Conservation (phyloP, 2,888 invertebrate species). For the Lymantria dispar region DNA sequence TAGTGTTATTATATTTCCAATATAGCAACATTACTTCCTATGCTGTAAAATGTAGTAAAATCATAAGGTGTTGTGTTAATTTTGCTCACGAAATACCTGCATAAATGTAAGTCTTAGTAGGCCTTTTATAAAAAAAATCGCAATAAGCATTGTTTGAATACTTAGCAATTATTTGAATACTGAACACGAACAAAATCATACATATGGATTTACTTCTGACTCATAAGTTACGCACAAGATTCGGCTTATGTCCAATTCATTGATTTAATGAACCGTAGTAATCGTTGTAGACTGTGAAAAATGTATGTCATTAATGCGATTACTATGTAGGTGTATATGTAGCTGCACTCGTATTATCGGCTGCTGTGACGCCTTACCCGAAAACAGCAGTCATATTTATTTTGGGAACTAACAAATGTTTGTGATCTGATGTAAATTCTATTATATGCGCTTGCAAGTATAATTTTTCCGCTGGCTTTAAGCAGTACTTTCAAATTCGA, state of each 20-base stretch:
- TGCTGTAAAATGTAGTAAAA: not conserved
- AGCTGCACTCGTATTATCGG: constrained; percentile 50
- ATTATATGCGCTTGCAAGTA: no score
- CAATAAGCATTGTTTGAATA: constrained; percentile 14
- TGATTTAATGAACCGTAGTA: constrained; percentile 47
- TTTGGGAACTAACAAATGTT: constrained; percentile 44
- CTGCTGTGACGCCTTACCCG: constrained; percentile 61
- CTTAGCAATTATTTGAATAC: constrained; percentile 15
- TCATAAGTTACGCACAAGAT: constrained; percentile 22
- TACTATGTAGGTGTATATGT: constrained; percentile 45
- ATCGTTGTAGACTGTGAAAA: constrained; percentile 49
- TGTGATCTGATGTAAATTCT: no score
- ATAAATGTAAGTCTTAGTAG: constrained; percentile 7
- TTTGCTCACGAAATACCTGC: constrained; percentile 9
- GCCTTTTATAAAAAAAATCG: constrained; percentile 10
- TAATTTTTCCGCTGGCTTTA: no score
- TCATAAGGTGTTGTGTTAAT: constrained; percentile 8
- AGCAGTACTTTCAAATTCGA: no score
- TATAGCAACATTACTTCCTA: not conserved
- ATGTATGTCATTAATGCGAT: constrained; percentile 49
- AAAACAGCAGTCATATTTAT: constrained; percentile 69
- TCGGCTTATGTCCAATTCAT: constrained; percentile 29
- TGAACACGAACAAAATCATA: constrained; percentile 9
- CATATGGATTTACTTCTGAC: constrained; percentile 16
- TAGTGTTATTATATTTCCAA: not conserved